Evolutionary conservation across 1,140 invertebrate species (phyloP), one percentile per base, ranked within the genome.

Genomic region (Subanguina moxae): DNA sequence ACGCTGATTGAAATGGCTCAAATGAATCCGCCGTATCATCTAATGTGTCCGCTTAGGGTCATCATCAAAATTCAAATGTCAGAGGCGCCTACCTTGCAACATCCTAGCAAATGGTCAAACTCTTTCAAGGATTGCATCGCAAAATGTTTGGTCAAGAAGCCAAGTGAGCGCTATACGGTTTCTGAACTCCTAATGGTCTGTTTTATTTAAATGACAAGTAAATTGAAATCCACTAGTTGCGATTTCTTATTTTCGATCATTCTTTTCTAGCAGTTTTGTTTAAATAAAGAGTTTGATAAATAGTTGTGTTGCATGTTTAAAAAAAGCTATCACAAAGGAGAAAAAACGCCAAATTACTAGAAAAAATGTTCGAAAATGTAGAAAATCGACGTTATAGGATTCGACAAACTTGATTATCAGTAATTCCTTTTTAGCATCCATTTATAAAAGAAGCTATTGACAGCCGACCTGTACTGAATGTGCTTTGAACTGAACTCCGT

Each of bases 1-100:
- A 97, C 95, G 8, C 84, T 97, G 43, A 98, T 99, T 76, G 95
- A 99, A 86, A 91, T 98, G 86, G 95, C 95, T 19, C 93, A 99
- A 86, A 97, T 94, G 88, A 93, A 97, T 84, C 95, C 95, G 1
- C 95, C 95, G 7, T 94, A 98, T 85, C 93, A 97, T 84, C 93
- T 98, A 84, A 62, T 97, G 90, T 94, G 92, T 52, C 94, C 95
- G 1, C 96, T 97, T 92, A 84, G 95, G 65, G 95, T 98, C 5
- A 86, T 97, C 57, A 88, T 98, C 46, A 97, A 96, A 85, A 97
- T 99, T 77, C 73, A 97, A 86, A 97, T 97, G 84, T 91, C 91
- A 38, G 94, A 97, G 73, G 94, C 95, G 5, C 95, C 95, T 1
- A 89, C 89, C 77, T 85, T 98, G 23, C 91, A 93, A 75, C 89